A percentile compares a stretch with the other conserved stretches of the same genome.
These are phyloP conservation scores for Ispidina picta DNA, from an alignment of 2,797 vertebrate species.

Conservation along the genomic window DNA sequence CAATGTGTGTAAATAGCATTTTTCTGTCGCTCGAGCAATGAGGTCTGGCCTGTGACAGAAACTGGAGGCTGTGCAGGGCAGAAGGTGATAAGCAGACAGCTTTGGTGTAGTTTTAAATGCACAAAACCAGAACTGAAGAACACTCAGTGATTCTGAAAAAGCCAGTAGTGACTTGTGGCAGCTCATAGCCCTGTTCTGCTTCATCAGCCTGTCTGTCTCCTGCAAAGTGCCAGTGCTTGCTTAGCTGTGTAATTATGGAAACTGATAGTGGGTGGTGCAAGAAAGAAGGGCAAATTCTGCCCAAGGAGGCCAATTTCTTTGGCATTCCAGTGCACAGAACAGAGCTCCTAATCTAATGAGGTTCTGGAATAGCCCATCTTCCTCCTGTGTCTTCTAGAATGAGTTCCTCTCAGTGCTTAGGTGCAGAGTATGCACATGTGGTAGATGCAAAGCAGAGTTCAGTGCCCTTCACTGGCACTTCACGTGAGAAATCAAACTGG, in stretches of 20 bases:
- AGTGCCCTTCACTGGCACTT: not conserved
- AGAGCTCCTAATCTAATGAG: not conserved
- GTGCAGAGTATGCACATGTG: fast-evolving
- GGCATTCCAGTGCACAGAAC: not conserved
- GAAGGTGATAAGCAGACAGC: not conserved
- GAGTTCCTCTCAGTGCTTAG: not conserved
- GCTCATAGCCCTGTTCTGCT: not conserved
- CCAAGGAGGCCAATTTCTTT: not conserved
- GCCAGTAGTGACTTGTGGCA: not conserved
- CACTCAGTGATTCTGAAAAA: not conserved
- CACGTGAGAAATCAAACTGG: not conserved
- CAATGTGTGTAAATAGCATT: not conserved
- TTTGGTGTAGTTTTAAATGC: not conserved
- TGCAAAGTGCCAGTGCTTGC: not conserved
- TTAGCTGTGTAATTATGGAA: not conserved
- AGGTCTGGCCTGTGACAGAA: not conserved
- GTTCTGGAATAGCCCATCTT: not conserved
- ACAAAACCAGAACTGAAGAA: not conserved
- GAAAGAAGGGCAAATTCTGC: not conserved
- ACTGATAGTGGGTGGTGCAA: not conserved
- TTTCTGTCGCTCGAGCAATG: not conserved
- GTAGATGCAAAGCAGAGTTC: not conserved
- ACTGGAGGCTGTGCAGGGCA: not conserved
- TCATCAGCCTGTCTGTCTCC: not conserved
- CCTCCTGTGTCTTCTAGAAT: not conserved